Percentiles rank a stretch among this genome's conserved stretches.
phyloP scores from a whole-genome alignment of 2,113 vertebrate species.

The Naja naja region DNA sequence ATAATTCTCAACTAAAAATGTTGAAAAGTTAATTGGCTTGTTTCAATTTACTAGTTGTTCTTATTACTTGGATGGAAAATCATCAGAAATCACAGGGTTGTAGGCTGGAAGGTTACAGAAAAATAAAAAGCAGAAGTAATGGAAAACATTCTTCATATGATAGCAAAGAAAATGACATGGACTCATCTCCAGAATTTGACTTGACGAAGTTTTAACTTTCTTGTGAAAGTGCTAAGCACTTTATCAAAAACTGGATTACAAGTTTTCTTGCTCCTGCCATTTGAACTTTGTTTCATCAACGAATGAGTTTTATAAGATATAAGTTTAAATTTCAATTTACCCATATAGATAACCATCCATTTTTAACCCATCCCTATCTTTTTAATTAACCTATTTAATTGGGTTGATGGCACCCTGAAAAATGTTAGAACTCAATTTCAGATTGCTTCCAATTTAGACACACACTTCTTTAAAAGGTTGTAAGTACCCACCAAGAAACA shows the following conservation, averaged over 20 bases:
- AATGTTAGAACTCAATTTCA: not conserved
- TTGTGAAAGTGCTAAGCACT: not conserved
- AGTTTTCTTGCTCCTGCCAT: not conserved
- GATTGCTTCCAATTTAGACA: not conserved
- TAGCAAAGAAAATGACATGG: not conserved
- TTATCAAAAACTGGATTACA: not conserved
- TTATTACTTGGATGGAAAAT: not conserved
- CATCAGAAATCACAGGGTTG: not conserved
- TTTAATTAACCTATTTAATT: not conserved
- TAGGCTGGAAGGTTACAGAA: not conserved
- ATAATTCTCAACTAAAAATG: not conserved
- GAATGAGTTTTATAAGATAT: not conserved
- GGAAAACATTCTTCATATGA: not conserved
- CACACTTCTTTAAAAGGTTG: not conserved
- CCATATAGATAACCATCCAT: not conserved
- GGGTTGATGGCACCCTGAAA: not conserved
- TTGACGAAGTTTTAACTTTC: not conserved
- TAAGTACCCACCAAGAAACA: not conserved
- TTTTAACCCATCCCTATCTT: not conserved
- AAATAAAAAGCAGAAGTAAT: not conserved
- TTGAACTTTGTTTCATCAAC: not conserved
- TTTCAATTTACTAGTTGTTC: not conserved
- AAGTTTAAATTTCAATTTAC: not conserved
- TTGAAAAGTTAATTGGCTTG: not conserved
- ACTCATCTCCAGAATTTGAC: not conserved